A percentile compares a stretch with the other conserved stretches of the same genome.
These are phyloP conservation scores for Beris morrisii DNA, from an alignment of 2,888 invertebrate genomes.

Conservation along the genomic window DNA sequence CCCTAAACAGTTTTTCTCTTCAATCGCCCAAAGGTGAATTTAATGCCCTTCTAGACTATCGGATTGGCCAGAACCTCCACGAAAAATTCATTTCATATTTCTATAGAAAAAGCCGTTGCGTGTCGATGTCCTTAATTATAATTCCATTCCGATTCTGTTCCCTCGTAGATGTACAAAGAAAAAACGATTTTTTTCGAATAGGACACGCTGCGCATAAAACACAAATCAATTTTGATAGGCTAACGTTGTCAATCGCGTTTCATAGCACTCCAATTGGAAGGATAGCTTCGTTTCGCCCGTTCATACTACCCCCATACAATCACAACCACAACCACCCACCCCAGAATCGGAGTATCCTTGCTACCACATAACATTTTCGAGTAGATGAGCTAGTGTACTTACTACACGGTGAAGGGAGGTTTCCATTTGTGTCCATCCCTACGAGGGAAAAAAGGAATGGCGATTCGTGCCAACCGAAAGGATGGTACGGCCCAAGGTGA, in stretches of 20 bases:
- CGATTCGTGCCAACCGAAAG: slow-evolving; percentile 39
- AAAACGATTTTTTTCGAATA: slow-evolving; percentile 10
- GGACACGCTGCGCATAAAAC: slow-evolving; percentile 16
- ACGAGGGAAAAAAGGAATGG: slow-evolving; percentile 37
- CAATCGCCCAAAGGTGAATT: no score
- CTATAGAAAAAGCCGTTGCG: slow-evolving; percentile 24
- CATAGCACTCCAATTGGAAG: slow-evolving; percentile 25
- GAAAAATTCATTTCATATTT: slow-evolving; percentile 2
- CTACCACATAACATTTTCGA: neutral
- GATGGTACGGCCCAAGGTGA: slow-evolving; percentile 38
- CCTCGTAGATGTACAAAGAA: slow-evolving; percentile 8
- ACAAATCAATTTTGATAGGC: slow-evolving; percentile 33
- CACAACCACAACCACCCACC: neutral
- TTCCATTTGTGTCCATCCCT: slow-evolving; percentile 41
- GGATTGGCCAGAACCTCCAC: no score
- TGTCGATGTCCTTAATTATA: slow-evolving; percentile 36
- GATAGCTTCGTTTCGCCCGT: neutral
- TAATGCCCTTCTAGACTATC: no score
- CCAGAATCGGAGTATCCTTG: neutral
- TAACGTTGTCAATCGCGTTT: slow-evolving; percentile 37
- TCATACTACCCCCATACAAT: neutral
- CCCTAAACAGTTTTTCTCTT: no score
- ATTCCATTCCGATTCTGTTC: slow-evolving; percentile 4
- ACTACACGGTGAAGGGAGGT: slow-evolving; percentile 33
- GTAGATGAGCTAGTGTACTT: no score